Percentiles rank a stretch among this genome's conserved stretches.
Evolutionary conservation across 2,113 vertebrate species (phyloP).

Genomic region (Craseonycteris thonglongyai): DNA sequence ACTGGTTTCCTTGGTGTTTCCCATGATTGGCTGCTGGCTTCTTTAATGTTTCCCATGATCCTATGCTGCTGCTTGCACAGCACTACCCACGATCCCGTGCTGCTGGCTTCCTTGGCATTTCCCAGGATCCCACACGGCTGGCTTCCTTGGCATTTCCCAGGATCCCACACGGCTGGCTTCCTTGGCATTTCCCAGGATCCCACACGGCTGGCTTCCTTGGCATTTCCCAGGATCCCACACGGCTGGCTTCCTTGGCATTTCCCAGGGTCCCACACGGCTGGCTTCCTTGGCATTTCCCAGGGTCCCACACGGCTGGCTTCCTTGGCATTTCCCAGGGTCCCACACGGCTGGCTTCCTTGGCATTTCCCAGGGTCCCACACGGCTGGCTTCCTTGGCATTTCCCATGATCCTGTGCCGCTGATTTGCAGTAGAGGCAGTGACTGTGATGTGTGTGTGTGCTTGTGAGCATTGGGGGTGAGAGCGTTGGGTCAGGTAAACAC

Average conservation of each 20-base stretch:
- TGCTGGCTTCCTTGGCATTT: not conserved
- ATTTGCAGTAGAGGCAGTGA: not conserved
- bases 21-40: not conserved
- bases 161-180: too few relatives aligned
- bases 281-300: not conserved
- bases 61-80: too few relatives aligned
- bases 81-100: not conserved
- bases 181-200: not conserved
- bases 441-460: not conserved
- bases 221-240: not conserved
- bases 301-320: not conserved
- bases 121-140: not conserved
- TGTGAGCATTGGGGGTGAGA: not conserved
- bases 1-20: not conserved
- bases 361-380: not conserved
- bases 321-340: not conserved
- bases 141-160: not conserved
- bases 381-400: not conserved
- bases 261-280: not conserved
- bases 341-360: too few relatives aligned
- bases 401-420: not conserved
- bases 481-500: constrained; percentile 31
- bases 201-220: not conserved
- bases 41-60: not conserved
- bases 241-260: not conserved